Conservation (phyloP, 2,888 invertebrate species). For the Leptinotarsa peninsularis region DNA sequence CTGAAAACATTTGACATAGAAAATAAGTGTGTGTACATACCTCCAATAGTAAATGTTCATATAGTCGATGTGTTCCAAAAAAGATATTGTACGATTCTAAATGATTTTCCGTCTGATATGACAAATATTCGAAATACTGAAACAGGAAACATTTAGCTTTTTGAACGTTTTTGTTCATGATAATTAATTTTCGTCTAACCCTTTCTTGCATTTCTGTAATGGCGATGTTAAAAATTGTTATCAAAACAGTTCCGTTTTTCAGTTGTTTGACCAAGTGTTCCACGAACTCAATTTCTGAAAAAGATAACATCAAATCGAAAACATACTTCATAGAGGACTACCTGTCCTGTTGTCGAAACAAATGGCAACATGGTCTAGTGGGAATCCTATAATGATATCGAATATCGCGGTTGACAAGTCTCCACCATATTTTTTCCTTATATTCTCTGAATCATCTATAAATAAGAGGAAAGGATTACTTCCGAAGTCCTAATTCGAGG, state of each 20-base stretch:
- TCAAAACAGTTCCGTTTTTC: slow-evolving; percentile 53
- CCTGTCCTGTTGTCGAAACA: slow-evolving; percentile 60
- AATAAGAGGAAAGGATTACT: neutral
- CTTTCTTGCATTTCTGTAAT: slow-evolving; percentile 57
- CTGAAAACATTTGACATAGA: neutral
- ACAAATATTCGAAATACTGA: slow-evolving; percentile 70
- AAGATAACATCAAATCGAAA: neutral
- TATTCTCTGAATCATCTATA: slow-evolving; percentile 46
- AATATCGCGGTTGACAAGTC: slow-evolving; percentile 60
- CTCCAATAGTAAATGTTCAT: slow-evolving; percentile 70
- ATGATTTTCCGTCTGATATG: slow-evolving; percentile 68
- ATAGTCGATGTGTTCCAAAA: slow-evolving; percentile 69
- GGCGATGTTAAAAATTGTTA: slow-evolving; percentile 61
- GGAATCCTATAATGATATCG: slow-evolving; percentile 61
- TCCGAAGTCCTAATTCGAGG: neutral
- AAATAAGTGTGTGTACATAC: slow-evolving; percentile 59
- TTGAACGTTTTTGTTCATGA: neutral
- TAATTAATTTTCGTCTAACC: slow-evolving; percentile 47
- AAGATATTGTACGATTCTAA: slow-evolving; percentile 69
- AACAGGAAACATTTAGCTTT: slow-evolving; percentile 37
- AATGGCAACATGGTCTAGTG: slow-evolving; percentile 57
- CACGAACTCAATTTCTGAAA: slow-evolving; percentile 56
- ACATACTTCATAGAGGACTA: slow-evolving; percentile 38
- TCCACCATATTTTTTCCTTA: slow-evolving; percentile 56
- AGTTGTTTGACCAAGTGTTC: slow-evolving; percentile 52